phyloP scores from a whole-genome alignment of 2,888 invertebrate genomes.

The Drosophila neotestacea region DNA sequence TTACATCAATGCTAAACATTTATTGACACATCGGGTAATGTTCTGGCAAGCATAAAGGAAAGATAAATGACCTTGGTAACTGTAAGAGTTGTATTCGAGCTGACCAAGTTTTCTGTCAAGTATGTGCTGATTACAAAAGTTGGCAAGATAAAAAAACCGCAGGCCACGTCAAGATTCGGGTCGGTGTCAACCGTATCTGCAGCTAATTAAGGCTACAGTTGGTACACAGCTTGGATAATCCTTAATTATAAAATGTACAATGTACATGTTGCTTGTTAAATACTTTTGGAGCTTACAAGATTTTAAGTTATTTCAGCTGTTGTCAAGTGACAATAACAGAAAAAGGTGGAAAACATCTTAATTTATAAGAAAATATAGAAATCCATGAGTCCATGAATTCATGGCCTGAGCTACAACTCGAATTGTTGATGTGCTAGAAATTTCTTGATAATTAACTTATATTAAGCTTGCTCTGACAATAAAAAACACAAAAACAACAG shows the following conservation, averaged over 20 bases:
- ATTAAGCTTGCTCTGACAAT: slow-evolving; percentile 4
- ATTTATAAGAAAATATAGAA: slow-evolving; percentile 17
- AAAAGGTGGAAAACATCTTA: too few species aligned
- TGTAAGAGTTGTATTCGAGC: slow-evolving; percentile 17
- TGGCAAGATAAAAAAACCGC: slow-evolving; percentile 26
- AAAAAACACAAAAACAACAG: not conserved
- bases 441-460: slow-evolving; percentile 29
- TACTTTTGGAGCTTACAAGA: not conserved
- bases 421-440: slow-evolving; percentile 14
- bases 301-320: not conserved
- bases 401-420: too few species aligned
- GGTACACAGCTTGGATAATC: not conserved
- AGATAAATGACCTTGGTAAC: slow-evolving; percentile 36
- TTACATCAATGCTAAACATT: slow-evolving; percentile 32
- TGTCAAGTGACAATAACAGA: too few species aligned
- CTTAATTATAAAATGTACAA: too few species aligned
- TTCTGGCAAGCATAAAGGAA: slow-evolving; percentile 41
- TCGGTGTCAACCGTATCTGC: slow-evolving; percentile 34
- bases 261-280: not conserved
- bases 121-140: slow-evolving; percentile 25
- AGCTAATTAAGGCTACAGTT: slow-evolving; percentile 57
- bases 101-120: slow-evolving; percentile 27
- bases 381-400: too few species aligned
- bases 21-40: slow-evolving; percentile 41
- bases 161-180: slow-evolving; percentile 12